Conservation (phyloP, 1,140 invertebrate species). For the Drosophila jambulina region DNA sequence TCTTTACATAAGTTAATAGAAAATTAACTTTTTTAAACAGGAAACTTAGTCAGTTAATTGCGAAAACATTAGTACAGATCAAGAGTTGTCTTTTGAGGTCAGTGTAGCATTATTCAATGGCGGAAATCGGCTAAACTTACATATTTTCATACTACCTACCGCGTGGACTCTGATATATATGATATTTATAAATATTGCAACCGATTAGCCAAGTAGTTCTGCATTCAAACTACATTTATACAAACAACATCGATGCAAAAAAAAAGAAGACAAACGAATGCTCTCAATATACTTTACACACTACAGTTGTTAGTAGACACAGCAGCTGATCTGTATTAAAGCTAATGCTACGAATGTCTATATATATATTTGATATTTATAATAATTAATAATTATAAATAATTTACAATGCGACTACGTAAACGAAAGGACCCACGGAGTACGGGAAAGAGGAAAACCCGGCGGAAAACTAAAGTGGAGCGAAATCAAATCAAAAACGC, state of each 20-base stretch:
- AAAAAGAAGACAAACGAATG: conserved; percentile 23
- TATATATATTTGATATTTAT: conserved; percentile 5
- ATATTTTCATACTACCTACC: not conserved
- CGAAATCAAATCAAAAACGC: conserved; percentile 10
- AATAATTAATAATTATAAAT: not conserved
- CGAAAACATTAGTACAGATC: conserved; percentile 1
- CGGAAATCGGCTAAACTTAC: conserved; percentile 4
- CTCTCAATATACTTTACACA: conserved; percentile 31
- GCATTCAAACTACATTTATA: conserved; percentile 58
- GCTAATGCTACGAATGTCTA: conserved; percentile 12
- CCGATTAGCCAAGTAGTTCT: conserved; percentile 20
- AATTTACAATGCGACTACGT: conserved; percentile 17
- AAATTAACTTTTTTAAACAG: not conserved
- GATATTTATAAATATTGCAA: conserved; percentile 1
- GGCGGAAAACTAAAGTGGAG: conserved; percentile 7
- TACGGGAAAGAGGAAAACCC: not conserved
- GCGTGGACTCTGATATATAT: not conserved
- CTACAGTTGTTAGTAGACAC: conserved; percentile 53
- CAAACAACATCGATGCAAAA: conserved; percentile 62
- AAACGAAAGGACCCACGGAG: conserved; percentile 20
- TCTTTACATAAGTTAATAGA: not conserved
- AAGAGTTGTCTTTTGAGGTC: conserved; percentile 4
- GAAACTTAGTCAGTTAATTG: not conserved
- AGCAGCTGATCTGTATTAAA: conserved; percentile 27
- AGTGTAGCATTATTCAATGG: conserved; percentile 9